Evolutionary conservation across 2,888 invertebrate species (phyloP), one percentile per base, ranked within the genome.

Genomic region (Acanthosepion lycidas): DNA sequence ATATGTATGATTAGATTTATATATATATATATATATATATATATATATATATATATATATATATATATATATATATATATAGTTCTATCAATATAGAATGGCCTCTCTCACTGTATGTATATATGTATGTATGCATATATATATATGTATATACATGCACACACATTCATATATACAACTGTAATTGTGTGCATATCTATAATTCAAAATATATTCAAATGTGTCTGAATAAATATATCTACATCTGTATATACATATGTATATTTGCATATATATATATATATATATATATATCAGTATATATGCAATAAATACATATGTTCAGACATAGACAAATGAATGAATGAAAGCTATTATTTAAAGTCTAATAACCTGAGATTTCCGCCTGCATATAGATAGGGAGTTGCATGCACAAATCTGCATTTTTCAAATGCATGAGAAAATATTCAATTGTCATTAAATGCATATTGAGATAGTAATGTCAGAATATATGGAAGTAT

Each of bases 381-480:
- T 15, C 12, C 12, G 1, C 12, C 33, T 78, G 78, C 78, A 78
- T 78, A 78, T 78, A 78, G n/a, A 78, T 78, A 78, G n/a, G 4
- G n/a, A n/a, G 78, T n/a, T 78, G n/a, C 78, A 78, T 15, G n/a
- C 15, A n/a, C 3, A 12, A 78, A 78, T 78, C 78, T n/a, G 78
- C 78, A 78, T 78, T 78, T 78, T 78, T 33, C 15, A 78, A 78
- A 78, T 78, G 78, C 78, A 78, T 78, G n/a, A 78, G 15, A 78
- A 78, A 78, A 78, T n/a, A 78, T 78, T 78, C 78, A 78, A 78
- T n/a, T n/a, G 12, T 78, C 78, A 78, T 78, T 78, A 78, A 78
- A 78, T 78, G 78, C 78, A 33, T 9, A 78, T 78, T 78, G 12
- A n/a, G 78, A 78, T 28, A 28, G 28, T 78, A 78, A 15, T 78